phyloP scores from a whole-genome alignment of 2,113 vertebrate species.

The Casuarius casuarius region DNA sequence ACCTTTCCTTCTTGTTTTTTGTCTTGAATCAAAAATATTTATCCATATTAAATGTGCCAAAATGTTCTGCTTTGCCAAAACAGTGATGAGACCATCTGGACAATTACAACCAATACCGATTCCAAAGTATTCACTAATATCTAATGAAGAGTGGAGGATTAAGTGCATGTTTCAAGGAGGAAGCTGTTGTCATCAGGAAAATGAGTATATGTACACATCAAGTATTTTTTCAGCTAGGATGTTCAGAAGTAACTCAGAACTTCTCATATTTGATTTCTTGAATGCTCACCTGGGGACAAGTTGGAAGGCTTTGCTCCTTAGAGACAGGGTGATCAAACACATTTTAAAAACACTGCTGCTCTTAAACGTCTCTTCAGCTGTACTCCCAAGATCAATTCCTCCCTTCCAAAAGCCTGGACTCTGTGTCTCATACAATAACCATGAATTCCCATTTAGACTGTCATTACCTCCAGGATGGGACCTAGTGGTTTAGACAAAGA shows the following conservation, averaged over 20 bases:
- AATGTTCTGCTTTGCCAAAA: background rate
- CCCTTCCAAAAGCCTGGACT: background rate
- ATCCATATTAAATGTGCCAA: background rate
- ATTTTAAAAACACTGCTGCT: background rate
- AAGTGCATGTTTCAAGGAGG: background rate
- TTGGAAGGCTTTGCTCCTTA: background rate
- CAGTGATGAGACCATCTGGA: background rate
- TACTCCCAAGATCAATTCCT: background rate
- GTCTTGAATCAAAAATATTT: background rate
- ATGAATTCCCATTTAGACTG: background rate
- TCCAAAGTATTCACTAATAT: background rate
- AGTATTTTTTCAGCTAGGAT: background rate
- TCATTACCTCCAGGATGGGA: rapidly evolving
- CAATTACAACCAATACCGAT: background rate
- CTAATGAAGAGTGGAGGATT: background rate
- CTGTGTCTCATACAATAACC: background rate
- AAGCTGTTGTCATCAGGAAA: background rate
- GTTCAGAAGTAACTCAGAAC: background rate
- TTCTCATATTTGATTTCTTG: background rate
- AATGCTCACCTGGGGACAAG: background rate
- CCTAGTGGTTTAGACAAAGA: background rate
- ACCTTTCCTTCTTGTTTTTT: background rate
- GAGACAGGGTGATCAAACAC: background rate
- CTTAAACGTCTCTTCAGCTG: background rate
- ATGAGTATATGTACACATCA: background rate